Evolutionary conservation across 1,140 invertebrate genomes (phyloP), one percentile per base, ranked within the genome.

Genomic region (Gonatopus flavifemur): DNA sequence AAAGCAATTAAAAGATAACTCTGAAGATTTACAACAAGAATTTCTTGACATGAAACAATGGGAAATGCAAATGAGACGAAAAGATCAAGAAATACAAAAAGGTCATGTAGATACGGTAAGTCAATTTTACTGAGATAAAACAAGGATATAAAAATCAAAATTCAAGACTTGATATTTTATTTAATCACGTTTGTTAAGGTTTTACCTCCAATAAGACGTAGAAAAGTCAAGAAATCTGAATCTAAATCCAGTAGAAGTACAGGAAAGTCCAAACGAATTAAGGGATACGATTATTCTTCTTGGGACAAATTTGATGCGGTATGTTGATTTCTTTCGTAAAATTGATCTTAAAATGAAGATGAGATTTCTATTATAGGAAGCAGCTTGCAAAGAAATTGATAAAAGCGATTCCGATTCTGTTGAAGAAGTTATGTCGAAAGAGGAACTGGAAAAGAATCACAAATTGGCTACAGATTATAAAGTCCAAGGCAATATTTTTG

Each of bases 261-360:
- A 38, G 59, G 49, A 48, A 58, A 57, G 49, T 53, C 44, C 46
- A 78, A 69, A 68, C 71, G 79, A 52, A 81, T 82, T 36, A 63
- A 73, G 25, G 67, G 77, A 1, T 82, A 75, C 52, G 88, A 93
- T 76, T 91, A 90, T 69, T 49, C 74, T 22, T 75, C 84, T 18
- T 93, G 89, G 89, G 88, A 92, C 21, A 88, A 89, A 66, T 91
- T 88, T 83, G 88, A 92, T 83, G 85, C 82, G 66, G 86, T 89
- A 79, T 79, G 80, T 63, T 20, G 33, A 38, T 48, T 52, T 43
- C 36, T 46, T 0, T 52, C 43, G 52, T 33, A 21, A 20, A 21
- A 31, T 13, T 30, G 10, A 21, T 24, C 12, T 50, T 3, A 24
- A 32, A 13, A 41, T n/a, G 47, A 33, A 37, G 25, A 22, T 44